Evolutionary conservation across 1,140 invertebrate species (phyloP), one percentile per base, ranked within the genome.

Genomic region (Pentalonia nigronervosa): DNA sequence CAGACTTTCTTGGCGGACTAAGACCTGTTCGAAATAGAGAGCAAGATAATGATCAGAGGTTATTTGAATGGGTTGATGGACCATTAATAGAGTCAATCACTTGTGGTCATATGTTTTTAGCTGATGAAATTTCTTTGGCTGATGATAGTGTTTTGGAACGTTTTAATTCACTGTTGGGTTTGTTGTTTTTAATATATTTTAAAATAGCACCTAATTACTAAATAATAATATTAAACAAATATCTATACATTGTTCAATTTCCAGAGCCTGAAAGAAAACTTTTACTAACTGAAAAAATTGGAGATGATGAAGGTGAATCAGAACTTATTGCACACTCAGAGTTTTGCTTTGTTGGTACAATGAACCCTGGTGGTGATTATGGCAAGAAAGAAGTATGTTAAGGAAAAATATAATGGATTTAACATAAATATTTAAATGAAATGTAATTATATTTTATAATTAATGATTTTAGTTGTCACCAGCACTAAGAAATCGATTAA

Each of bases 301-400:
- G 94, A 60, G 95, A 95, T 76, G 94, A 94, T n/a, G 95, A 96
- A 94, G 94, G 95, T 9, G 94, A 95, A 21, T 95, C 95, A 34
- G 95, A 95, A 45, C 96, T 97, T 56, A 95, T 96, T 90, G 99
- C 99, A 0, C 94, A 97, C 94, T 94, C 96, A 25, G 96, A 97
- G 23, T 99, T 99, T 95, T 97, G 98, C 94, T 98, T 99, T 94
- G 96, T 99, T 93, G 98, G 98, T 17, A 99, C 99, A 0, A 99
- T 99, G 99, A 99, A 99, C 96, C 99, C 99, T 41, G 99, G 99
- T 34, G 99, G 99, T 21, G 99, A 99, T 96, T 99, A 98, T 96
- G 99, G 99, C 0, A 99, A 99, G 95, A 99, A 99, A 96, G 99
- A 99, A 95, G 96, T 97, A 94, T 94, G 60, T 76, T n/a, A 76